A percentile compares a stretch with the other conserved stretches of the same genome.
Conservation (phyloP, 2,113 vertebrate species). For the Mobula hypostoma region DNA sequence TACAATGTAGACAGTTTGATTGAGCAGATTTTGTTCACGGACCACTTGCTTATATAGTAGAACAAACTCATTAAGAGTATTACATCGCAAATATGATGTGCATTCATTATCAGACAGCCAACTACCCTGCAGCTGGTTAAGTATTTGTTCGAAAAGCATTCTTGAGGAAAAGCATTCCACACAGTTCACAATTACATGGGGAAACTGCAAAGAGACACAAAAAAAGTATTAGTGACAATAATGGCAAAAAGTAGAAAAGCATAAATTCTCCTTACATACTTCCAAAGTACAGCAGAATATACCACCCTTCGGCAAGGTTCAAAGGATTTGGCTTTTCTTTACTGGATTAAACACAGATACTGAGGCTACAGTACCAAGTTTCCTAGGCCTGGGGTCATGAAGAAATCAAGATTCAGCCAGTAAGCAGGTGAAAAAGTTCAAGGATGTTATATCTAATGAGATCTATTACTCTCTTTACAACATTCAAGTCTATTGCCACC, state of each 20-base stretch:
- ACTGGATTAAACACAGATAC: neutral
- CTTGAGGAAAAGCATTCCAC: slow-evolving; percentile 72
- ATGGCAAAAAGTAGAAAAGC: neutral
- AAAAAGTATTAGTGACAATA: neutral
- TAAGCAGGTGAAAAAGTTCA: neutral
- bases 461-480: neutral
- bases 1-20: slow-evolving; percentile 82
- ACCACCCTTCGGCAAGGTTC: neutral
- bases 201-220: slow-evolving; percentile 61
- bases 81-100: slow-evolving; percentile 56
- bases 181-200: slow-evolving; percentile 76
- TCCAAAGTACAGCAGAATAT: neutral
- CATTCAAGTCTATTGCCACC: neutral
- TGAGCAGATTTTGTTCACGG: slow-evolving; percentile 47
- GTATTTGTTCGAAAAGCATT: slow-evolving; percentile 79
- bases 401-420: too few relatives aligned
- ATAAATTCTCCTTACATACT: neutral
- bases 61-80: slow-evolving; percentile 80
- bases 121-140: slow-evolving; percentile 64
- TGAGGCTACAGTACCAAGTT: neutral
- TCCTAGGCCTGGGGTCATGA: neutral
- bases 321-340: neutral
- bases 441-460: too few relatives aligned
- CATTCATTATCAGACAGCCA: slow-evolving; percentile 47
- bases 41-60: slow-evolving; percentile 70